Conservation (phyloP, 2,888 invertebrate genomes). For the Vandiemenella viatica region DNA sequence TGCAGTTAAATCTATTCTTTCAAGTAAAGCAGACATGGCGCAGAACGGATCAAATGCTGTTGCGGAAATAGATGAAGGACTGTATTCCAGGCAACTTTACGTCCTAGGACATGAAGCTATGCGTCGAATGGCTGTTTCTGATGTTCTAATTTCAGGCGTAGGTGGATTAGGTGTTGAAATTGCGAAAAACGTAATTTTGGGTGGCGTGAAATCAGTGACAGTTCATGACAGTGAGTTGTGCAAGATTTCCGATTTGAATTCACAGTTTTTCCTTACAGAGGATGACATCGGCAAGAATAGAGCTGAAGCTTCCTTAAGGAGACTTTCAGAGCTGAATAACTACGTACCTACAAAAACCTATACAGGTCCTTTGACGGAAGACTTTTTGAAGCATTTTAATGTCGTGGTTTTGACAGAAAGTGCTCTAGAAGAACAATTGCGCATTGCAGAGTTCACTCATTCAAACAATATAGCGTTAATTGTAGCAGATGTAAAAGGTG, state of each 20-base stretch:
- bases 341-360: constrained; percentile 73
- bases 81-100: constrained; percentile 88
- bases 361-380: constrained; percentile 60
- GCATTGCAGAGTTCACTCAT: constrained; percentile 71
- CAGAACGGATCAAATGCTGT: constrained; percentile 32
- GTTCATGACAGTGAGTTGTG: constrained; percentile 72
- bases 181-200: constrained; percentile 95
- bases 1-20: constrained; percentile 22
- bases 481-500: constrained; percentile 75
- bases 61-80: constrained; percentile 70
- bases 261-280: constrained; percentile 83
- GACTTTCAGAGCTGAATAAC: constrained; percentile 74
- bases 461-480: constrained; percentile 69
- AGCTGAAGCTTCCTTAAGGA: constrained; percentile 61
- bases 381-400: constrained; percentile 60
- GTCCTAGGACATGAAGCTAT: constrained; percentile 98
- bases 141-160: constrained; percentile 87
- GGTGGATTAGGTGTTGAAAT: constrained; percentile 94
- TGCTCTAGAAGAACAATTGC: constrained; percentile 57
- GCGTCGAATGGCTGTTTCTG: constrained; percentile 91
- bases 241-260: constrained; percentile 61
- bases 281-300: constrained; percentile 77
- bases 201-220: constrained; percentile 94
- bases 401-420: constrained; percentile 81
- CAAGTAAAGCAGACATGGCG: constrained; percentile 30